These are phyloP conservation scores for Oedothorax gibbosus DNA, from an alignment of 1,140 invertebrate genomes.

Conservation along the genomic window DNA sequence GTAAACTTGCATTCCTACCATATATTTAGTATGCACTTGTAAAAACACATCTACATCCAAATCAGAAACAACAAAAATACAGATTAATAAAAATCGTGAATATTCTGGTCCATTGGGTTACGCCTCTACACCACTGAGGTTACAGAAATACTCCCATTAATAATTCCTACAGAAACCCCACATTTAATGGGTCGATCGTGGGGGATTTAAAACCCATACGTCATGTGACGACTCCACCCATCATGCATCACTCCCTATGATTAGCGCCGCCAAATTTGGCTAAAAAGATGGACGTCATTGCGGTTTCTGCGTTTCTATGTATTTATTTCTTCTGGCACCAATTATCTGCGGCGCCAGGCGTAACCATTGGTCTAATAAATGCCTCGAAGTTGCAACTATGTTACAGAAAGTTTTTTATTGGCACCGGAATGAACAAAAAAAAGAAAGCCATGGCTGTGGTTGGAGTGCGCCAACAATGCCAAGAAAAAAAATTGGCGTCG, in stretches of 20 bases:
- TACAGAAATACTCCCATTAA: too few species aligned
- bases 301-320: background rate
- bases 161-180: too few species aligned
- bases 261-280: conserved; percentile 7
- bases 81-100: too few species aligned
- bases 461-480: too few species aligned
- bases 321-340: conserved; percentile 17
- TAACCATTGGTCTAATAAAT: conserved; percentile 9
- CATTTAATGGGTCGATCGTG: conserved; percentile 47
- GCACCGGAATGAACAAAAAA: background rate
- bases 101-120: too few species aligned
- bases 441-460: background rate
- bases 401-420: background rate
- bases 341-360: background rate
- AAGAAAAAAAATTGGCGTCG: too few species aligned
- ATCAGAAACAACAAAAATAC: too few species aligned
- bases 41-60: too few species aligned
- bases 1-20: too few species aligned
- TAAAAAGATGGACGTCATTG: background rate
- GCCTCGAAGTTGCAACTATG: conserved; percentile 1
- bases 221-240: conserved; percentile 34
- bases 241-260: conserved; percentile 37
- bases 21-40: too few species aligned
- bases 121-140: background rate
- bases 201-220: conserved; percentile 45